Base-by-base conservation (phyloP, 92 coral and sea anemone species). In the Porites divaricata region DNA sequence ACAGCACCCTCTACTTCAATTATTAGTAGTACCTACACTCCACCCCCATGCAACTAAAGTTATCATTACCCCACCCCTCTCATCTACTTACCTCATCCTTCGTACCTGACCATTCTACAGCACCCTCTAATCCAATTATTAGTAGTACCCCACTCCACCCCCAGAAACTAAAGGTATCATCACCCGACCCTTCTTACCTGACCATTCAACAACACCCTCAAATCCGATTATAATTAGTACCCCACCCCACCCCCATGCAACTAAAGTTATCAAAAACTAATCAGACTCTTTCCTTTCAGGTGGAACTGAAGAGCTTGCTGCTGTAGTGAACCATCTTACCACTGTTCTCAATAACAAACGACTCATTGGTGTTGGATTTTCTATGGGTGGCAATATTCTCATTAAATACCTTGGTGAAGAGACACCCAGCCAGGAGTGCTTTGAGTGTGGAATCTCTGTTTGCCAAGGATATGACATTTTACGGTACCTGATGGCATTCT, bases 321-420 rank as follows among this genome's bases (percentile, higher is more conserved):
- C 93, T 21, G 87, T 96, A 67, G 95, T 96, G 35, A 87, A 57
- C 24, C 95, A 92, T 71, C 86, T 95, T 5, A 72, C 76, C 13
- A 85, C 85, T 70, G 88, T 75, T 45, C 90, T 91, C 70, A 88
- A 93, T 74, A 84, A 92, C 62, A 85, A 88, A 53, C 90, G 77
- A 22, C 92, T 96, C 20, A 79, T 96, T 51, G 99, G 97, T 75
- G 93, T 96, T 41, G 99, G 99, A 24, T 96, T 95, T 70, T 96
- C 99, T 6, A 88, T 96, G 99, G 99, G 99, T 4, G 99, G 91
- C n/a, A 96, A 96, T 79, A 92, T 96, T 49, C 81, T 96, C 74
- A 87, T 96, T 64, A 95, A 95, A 70, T 96, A 96, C 77, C 91
- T 96, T 63, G 99, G 99, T 0, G 99, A 96, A 82, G 90, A 85